Evolutionary conservation across 2,113 vertebrate species (phyloP), one percentile per base, ranked within the genome.

Genomic region (Microcebus tavaratra): DNA sequence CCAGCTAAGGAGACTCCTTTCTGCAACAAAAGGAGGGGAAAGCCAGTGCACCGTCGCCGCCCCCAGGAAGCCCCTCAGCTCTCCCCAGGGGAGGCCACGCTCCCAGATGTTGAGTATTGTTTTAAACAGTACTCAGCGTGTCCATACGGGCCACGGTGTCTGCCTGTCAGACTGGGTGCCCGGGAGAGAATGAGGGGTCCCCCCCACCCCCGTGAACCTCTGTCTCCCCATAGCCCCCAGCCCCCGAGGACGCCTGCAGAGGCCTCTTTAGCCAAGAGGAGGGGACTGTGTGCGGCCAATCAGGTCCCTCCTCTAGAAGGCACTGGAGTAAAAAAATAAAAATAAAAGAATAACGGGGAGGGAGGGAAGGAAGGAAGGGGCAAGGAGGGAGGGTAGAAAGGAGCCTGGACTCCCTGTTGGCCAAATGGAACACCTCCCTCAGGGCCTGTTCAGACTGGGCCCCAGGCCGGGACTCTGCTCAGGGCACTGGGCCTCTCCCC

Each of bases 11-110:
- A 63, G 73, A 9, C 20, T 55, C 53, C 8, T 8, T 27, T 20
- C 68, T 34, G 27, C n/a, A 39, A 42, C 31, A 6, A 48, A 50
- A 84, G 68, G 68, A 29, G 7, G 18, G 9, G 18, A 17, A 15
- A 11, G 17, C 31, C n/a, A 4, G 61, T 6, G 3, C 1, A 12
- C 31, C 6, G 3, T 29, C 68, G 5, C 68, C 88, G 85, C 82
- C 81, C 93, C 90, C 96, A 81, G 70, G 90, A 88, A 94, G 95
- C 79, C 12, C 31, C 65, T n/a, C 73, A 9, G 57, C 15, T 53
- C 21, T 61, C 48, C 59, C n/a, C 70, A 57, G 0, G 1, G n/a
- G 25, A 23, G 57, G 15, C 2, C 0, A 5, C 29, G 67, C 48
- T 25, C 39, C 78, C 20, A 29, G 18, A 6, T 17, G 53, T 53